Base-by-base conservation (phyloP, 2,113 vertebrate species). In the Raja brachyura region DNA sequence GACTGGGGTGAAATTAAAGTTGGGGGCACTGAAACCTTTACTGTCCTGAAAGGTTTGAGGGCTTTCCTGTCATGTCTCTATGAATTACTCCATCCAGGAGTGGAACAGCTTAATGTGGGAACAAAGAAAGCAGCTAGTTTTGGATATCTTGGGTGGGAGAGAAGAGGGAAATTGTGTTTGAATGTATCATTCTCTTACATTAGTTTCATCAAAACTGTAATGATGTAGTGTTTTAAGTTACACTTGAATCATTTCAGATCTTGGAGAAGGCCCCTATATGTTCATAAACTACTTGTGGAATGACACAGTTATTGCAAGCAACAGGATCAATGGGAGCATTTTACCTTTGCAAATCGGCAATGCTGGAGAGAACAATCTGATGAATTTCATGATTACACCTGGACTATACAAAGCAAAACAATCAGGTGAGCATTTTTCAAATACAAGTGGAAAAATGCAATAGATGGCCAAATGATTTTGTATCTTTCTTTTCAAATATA, bases 341-440 rank as follows among this genome's bases (percentile, higher is more conserved):
- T 98, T 99, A 95, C 97, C 98, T 93, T 95, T 99, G 93, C 94
- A 96, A 93, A 98, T 96, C 96, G 96, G 93, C 3, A 95, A 95
- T 93, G 93, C 94, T 54, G 95, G 95, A 20, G 95, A 96, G 94
- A 95, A 96, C 88, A 94, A 98, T 54, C 96, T 98, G 94, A 99
- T 98, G 95, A 98, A 97, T 96, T 98, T 99, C 96, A 99, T 99
- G 99, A 96, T 99, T 95, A 98, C 98, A 88, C 96, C 97, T 90
- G 98, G 97, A 86, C 96, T 99, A 95, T 97, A 97, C 94, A 98
- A 97, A 95, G 98, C 98, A 93, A 97, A 97, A 94, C 95, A 96
- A 92, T 97, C 97, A 96, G 97, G 98, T 99, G 95, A 98, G 98
- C 97, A 93, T 93, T 77, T 77, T 85, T 74, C 5, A 2, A 48